Evolutionary conservation across 2,113 vertebrate genomes (phyloP), one percentile per base, ranked within the genome.

Genomic region (Heptranchias perlo): DNA sequence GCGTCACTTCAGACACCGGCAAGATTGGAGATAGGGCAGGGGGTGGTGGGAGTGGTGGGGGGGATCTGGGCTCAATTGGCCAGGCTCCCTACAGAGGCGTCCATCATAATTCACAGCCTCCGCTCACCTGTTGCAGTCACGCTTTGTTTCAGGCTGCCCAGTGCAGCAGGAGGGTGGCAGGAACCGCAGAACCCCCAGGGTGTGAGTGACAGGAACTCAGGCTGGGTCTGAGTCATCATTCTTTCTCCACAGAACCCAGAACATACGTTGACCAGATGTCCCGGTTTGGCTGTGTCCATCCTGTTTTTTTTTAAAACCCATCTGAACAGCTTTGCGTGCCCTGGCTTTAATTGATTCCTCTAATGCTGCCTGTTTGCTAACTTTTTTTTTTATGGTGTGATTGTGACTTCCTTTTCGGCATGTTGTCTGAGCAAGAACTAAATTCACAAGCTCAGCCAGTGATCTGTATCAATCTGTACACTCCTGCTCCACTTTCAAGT

Each of bases 281-380:
- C 35, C 89, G 18, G 58, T 39, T 62, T 58, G 89, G 6, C 58
- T 62, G 35, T 62, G 58, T 93, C 89, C 58, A 62, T 44, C 58
- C 89, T 93, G 89, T 39, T 93, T 64, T 39, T 21, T 35, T 13
- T 0, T 1, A 35, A 35, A 35, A 35, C 18, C 8, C 28, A 10
- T 62, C 58, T 39, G 58, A 93, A 64, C 89, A 62, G 58, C n/a
- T 47, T 93, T 93, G 35, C 35, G 18, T 64, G 58, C n/a, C 58
- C 89, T 93, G 89, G 16, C 35, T 93, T 64, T 93, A 39, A 93
- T 93, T 39, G 58, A 93, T 93, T 93, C 89, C 64, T 62, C 89
- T 93, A 62, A 93, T 64, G 35, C 64, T 39, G 89, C 35, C 89
- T 64, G 35, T 2, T 93, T 62, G 58, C 58, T 23, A 35, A 39